phyloP scores from a whole-genome alignment of 2,797 vertebrate species.

The Rhinoraja longicauda region DNA sequence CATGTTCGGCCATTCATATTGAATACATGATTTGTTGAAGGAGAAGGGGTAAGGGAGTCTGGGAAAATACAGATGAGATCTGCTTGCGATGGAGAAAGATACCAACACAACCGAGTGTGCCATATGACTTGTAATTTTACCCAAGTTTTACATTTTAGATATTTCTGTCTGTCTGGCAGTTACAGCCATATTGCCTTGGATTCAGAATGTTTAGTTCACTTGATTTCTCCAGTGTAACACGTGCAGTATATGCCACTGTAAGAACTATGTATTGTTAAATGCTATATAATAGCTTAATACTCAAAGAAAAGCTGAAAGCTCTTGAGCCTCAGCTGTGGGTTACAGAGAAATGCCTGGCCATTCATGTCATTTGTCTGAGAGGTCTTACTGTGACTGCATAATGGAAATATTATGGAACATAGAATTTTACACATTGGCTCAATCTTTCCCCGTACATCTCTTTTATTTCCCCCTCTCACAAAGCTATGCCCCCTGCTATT shows the following conservation, averaged over 20 bases:
- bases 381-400: background rate
- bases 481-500: too few relatives aligned
- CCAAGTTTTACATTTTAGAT: too few relatives aligned
- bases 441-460: too few relatives aligned
- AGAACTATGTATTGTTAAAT: background rate
- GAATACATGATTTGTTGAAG: background rate
- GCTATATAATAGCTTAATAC: background rate
- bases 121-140: background rate
- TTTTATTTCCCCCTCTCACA: too few relatives aligned
- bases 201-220: background rate
- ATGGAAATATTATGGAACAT: background rate
- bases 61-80: background rate
- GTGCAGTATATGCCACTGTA: background rate
- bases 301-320: too few relatives aligned
- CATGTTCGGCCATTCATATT: background rate
- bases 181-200: background rate
- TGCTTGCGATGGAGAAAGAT: background rate
- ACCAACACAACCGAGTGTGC: background rate
- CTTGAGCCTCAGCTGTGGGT: too few relatives aligned
- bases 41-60: background rate
- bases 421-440: too few relatives aligned
- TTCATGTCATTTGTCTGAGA: background rate
- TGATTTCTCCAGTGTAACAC: background rate
- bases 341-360: too few relatives aligned
- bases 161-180: too few relatives aligned